Conservation (phyloP, 2,113 vertebrate species). For the Protobothrops mucrosquamatus region DNA sequence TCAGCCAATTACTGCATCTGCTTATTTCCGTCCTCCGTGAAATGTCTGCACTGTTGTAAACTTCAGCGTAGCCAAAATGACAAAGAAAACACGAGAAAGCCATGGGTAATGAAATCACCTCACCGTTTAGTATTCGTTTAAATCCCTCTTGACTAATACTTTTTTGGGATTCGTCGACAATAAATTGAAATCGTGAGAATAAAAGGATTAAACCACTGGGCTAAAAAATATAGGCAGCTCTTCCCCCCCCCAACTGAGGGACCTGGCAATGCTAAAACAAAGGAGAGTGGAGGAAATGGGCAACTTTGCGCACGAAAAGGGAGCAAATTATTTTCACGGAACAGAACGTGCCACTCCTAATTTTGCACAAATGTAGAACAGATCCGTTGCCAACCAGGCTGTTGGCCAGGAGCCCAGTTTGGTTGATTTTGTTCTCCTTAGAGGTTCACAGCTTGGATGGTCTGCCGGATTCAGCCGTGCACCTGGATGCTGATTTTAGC, state of each 20-base stretch:
- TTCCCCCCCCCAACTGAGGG: conserved; percentile 11
- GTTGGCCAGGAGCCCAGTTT: neutral
- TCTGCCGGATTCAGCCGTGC: neutral
- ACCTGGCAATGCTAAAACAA: neutral
- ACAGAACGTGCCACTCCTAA: neutral
- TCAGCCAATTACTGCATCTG: conserved; percentile 38
- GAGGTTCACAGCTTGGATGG: neutral
- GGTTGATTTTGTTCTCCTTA: neutral
- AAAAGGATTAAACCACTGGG: conserved; percentile 25
- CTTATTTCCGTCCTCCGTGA: conserved; percentile 20
- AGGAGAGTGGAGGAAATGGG: neutral
- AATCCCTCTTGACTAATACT: conserved; percentile 37
- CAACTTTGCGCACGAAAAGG: neutral
- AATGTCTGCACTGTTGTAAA: conserved; percentile 22
- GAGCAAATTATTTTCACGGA: neutral
- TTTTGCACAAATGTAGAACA: neutral
- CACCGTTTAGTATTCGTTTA: conserved; percentile 31
- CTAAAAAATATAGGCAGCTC: conserved; percentile 18
- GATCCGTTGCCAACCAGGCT: neutral
- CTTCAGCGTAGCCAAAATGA: conserved; percentile 38
- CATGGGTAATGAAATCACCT: conserved; percentile 14
- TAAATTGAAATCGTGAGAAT: conserved; percentile 6
- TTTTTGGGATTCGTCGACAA: conserved; percentile 40
- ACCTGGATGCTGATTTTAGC: neutral
- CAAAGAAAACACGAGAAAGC: conserved; percentile 41